Evolutionary conservation across 2,797 vertebrate species (phyloP), one percentile per base, ranked within the genome.

Genomic region (Selene dorsalis): DNA sequence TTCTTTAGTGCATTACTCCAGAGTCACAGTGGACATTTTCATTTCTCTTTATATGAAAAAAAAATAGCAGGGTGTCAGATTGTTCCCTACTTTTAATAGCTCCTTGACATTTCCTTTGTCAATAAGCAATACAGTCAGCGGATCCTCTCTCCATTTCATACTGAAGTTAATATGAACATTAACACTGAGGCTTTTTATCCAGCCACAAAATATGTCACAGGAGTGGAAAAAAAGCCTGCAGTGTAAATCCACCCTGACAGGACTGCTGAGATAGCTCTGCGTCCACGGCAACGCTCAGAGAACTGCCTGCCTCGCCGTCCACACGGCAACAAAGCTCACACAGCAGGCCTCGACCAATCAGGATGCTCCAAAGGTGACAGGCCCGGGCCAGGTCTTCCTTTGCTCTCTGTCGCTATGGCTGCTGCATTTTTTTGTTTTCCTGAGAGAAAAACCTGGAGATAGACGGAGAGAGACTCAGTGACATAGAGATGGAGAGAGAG

Each of bases 401-500:
- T 88, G 80, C 91, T 92, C 91, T 90, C 91, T 93, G 93, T 93
- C 93, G 88, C 93, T 92, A 94, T 93, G 92, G 92, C 87, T 93
- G 93, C 93, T 90, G 89, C 24, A 41, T 32, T n/a, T 84, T 88
- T 83, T 86, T 87, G 60, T 91, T 90, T 89, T 87, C 80, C 84
- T 87, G 67, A 73, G 68, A 89, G 75, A 72, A 79, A 86, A 86
- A 82, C 52, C 55, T 56, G 52, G 81, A 74, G 81, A 78, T 63
- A 20, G 85, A 82, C 41, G 22, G 66, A 80, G 80, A 80, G 80
- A 56, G 74, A 67, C 48, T 58, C 47, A 58, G 62, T 65, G 73
- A 81, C 28, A 50, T 45, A 39, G 69, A 55, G 53, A 84, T 10
- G 39, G 71, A 83, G 56, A 57, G 68, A 58, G 45, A 62, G 10